Conservation (phyloP, 2,797 vertebrate species). For the Dromococcyx pavoninus region DNA sequence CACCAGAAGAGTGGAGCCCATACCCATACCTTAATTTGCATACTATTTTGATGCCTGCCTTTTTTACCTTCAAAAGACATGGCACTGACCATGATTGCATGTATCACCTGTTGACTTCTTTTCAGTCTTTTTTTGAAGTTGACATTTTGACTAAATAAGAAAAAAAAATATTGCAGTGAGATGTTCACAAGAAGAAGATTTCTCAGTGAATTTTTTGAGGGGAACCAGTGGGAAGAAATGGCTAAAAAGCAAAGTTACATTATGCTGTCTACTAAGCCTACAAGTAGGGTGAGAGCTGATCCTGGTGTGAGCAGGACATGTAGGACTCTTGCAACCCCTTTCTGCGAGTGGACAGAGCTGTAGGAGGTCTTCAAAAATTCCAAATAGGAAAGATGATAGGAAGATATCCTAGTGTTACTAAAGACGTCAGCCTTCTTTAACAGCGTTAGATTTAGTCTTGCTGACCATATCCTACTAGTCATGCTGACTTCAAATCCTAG, state of each 20-base stretch:
- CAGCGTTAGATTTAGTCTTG: background rate
- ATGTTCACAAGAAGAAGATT: background rate
- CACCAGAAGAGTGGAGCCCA: background rate
- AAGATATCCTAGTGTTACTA: background rate
- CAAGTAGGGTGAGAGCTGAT: background rate
- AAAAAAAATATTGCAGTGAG: background rate
- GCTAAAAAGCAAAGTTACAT: background rate
- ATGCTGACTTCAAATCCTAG: background rate
- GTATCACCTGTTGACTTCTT: background rate
- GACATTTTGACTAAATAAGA: background rate
- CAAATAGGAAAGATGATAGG: background rate
- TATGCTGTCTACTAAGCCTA: background rate
- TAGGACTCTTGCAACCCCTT: background rate
- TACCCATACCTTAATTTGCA: background rate
- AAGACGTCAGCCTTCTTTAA: background rate
- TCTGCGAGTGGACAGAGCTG: background rate
- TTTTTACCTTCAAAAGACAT: background rate
- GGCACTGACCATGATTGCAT: background rate
- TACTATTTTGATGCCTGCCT: background rate
- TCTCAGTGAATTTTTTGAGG: background rate
- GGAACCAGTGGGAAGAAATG: background rate
- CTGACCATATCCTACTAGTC: background rate
- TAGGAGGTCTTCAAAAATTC: background rate
- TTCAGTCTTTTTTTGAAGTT: background rate
- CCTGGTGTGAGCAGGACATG: background rate